Evolutionary conservation across 2,888 invertebrate species (phyloP), one percentile per base, ranked within the genome.

Genomic region (Sminthurinus aureus): DNA sequence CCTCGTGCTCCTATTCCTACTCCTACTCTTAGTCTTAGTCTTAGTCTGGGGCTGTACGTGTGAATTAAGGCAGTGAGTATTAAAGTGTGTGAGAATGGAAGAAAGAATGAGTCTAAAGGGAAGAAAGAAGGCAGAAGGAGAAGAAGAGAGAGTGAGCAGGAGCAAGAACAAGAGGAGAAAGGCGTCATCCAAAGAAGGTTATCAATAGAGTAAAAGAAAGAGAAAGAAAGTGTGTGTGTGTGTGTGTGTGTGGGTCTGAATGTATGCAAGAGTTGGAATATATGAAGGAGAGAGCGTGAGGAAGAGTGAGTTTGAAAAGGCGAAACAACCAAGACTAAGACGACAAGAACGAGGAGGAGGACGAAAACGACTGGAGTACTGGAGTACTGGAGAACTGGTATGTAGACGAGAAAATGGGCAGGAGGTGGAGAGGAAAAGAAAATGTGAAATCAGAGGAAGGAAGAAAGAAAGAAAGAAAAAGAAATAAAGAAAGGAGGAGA

Each of bases 351-450:
- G 79, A 83, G 74, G 81, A 78, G 75, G 76, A 78, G 82, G 74
- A 79, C 83, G 85, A 83, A 85, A 83, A 83, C 73, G 82, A 82
- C 15, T 4, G 38, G n/a, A 58, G 58, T 12, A 12, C 58, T 58
- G 24, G 50, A n/a, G n/a, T n/a, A n/a, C n/a, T n/a, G n/a, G n/a
- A n/a, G 58, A 78, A 58, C 50, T 79, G 79, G 75, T 80, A 77
- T 50, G 79, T 78, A 81, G 80, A 84, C 67, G 74, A 85, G 85
- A 84, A 85, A 83, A 83, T 79, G 83, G 83, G 81, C 73, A 75
- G 81, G 83, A 85, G 79, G 83, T 77, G 77, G 79, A 77, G 69
- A 81, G 78, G 83, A 83, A 83, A 81, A 85, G 83, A 81, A 85
- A 85, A 83, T 78, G 79, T 77, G 75, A 74, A 71, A 79, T 51